Evolutionary conservation across 2,113 vertebrate species (phyloP).

Genomic region (Accipiter virgatus): DNA sequence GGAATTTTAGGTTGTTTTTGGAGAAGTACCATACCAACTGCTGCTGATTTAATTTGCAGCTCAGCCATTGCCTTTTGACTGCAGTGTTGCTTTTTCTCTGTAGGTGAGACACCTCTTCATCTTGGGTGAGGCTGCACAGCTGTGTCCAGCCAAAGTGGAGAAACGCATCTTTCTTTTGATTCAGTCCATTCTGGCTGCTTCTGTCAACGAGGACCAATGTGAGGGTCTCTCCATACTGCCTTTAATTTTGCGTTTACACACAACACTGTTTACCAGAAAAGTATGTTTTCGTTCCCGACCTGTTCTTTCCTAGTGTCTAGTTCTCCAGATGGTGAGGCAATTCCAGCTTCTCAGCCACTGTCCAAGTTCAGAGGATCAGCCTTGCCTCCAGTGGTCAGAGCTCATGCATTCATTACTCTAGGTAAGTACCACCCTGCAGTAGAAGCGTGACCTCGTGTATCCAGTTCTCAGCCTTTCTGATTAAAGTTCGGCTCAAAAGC

Average conservation of each 20-base stretch:
- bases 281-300: background rate
- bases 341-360: constrained; percentile 67
- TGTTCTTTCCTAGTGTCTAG: background rate
- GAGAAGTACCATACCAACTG: background rate
- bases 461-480: background rate
- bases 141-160: constrained; percentile 84
- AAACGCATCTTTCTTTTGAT: constrained; percentile 85
- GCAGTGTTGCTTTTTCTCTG: background rate
- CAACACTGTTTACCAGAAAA: background rate
- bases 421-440: constrained; percentile 69
- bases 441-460: rapidly evolving
- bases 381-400: constrained; percentile 82
- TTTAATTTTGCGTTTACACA: background rate
- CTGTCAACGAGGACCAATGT: constrained; percentile 71
- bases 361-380: constrained; percentile 79
- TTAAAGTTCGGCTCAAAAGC: background rate
- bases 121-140: constrained; percentile 85
- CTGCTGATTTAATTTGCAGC: background rate
- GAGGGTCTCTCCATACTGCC: background rate
- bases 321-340: constrained; percentile 39
- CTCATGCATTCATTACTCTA: constrained; percentile 88
- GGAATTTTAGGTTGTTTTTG: background rate
- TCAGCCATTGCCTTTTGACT: background rate
- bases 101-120: constrained; percentile 91
- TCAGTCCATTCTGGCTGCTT: constrained; percentile 85